Percentiles rank a stretch among this genome's conserved stretches.
phyloP scores from a whole-genome alignment of 2,888 invertebrate genomes.

The Leucania comma region DNA sequence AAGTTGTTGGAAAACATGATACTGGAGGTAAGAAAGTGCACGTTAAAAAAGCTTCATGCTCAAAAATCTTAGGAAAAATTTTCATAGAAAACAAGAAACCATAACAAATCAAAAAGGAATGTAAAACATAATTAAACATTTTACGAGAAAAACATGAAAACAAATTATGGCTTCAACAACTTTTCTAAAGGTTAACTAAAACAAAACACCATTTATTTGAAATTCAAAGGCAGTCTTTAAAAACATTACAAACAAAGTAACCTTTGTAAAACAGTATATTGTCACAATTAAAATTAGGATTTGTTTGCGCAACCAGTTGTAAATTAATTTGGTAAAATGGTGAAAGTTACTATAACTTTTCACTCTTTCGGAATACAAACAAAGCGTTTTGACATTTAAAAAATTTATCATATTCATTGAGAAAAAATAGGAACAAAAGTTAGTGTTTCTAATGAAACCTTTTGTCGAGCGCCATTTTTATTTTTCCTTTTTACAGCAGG shows the following conservation, averaged over 20 bases:
- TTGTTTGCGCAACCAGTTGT: constrained; percentile 14
- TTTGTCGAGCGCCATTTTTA: not conserved
- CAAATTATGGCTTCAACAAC: constrained; percentile 41
- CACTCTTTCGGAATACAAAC: not conserved
- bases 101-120: not conserved
- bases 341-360: not conserved
- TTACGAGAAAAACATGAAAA: not conserved
- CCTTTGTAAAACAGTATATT: not conserved
- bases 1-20: too few relatives aligned
- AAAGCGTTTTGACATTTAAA: not conserved
- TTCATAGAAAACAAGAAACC: not conserved
- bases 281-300: not conserved
- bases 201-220: not conserved
- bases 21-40: too few relatives aligned
- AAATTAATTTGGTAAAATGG: not conserved
- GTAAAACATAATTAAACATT: not conserved
- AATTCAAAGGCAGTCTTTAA: constrained; percentile 15
- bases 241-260: not conserved
- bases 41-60: too few relatives aligned
- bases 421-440: not conserved
- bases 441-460: not conserved
- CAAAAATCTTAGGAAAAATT: not conserved
- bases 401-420: not conserved
- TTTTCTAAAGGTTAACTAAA: constrained; percentile 8
- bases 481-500: not conserved